These are phyloP conservation scores for Drosophila multiciliata DNA, from an alignment of 2,888 invertebrate genomes.

Conservation along the genomic window DNA sequence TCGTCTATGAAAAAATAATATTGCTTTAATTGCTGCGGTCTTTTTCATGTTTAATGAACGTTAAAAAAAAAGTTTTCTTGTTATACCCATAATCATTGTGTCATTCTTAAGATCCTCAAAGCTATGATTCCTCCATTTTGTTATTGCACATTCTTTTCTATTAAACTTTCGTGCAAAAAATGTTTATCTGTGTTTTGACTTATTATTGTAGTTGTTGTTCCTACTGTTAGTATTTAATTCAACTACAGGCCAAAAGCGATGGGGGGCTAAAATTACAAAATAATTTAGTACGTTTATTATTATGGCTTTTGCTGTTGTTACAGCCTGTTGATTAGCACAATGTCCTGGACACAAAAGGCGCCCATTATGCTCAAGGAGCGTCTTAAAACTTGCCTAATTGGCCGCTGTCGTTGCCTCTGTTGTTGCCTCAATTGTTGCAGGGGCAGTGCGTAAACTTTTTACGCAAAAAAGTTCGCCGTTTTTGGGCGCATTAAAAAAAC, in stretches of 20 bases:
- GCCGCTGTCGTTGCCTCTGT: slow-evolving; percentile 13
- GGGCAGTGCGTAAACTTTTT: slow-evolving; percentile 35
- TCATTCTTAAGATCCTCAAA: slow-evolving; percentile 2
- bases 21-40: not conserved
- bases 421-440: not conserved
- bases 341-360: slow-evolving; percentile 57
- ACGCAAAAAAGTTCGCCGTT: slow-evolving; percentile 39
- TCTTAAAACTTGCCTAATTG: slow-evolving; percentile 62
- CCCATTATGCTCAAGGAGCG: slow-evolving; percentile 51
- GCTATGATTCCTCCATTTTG: slow-evolving; percentile 3
- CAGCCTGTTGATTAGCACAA: slow-evolving; percentile 58
- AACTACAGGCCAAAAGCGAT: slow-evolving; percentile 52
- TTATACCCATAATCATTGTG: not conserved
- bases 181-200: slow-evolving; percentile 12
- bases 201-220: not conserved
- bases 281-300: slow-evolving; percentile 48
- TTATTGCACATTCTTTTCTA: slow-evolving; percentile 37
- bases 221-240: slow-evolving; percentile 59
- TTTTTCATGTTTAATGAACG: not conserved
- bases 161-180: slow-evolving; percentile 47
- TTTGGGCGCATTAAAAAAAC: slow-evolving; percentile 45
- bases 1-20: not conserved
- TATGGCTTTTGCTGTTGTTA: slow-evolving; percentile 13
- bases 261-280: slow-evolving; percentile 56
- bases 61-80: not conserved